phyloP scores from a whole-genome alignment of 1,140 invertebrate species.

The Lepidurus arcticus region DNA sequence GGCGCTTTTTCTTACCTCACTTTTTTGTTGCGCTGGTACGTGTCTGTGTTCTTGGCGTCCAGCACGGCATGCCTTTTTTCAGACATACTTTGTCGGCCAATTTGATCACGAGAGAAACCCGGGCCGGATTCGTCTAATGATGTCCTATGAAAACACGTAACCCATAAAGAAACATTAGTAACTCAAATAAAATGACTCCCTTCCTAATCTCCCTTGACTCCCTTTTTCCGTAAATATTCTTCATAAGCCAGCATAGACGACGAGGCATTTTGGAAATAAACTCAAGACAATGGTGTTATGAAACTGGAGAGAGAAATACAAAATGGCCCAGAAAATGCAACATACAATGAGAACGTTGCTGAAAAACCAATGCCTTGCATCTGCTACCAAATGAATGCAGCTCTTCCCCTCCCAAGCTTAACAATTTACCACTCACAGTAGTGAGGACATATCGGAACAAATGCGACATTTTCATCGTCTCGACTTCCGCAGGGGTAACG shows the following conservation, averaged over 20 bases:
- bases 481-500: not conserved
- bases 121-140: constrained; percentile 65
- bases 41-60: constrained; percentile 90
- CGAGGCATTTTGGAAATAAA: not conserved
- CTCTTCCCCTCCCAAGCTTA: not conserved
- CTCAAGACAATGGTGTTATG: not conserved
- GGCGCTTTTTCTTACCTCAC: constrained; percentile 51
- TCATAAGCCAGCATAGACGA: not conserved
- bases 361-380: not conserved
- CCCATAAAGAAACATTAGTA: constrained; percentile 19
- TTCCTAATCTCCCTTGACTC: not conserved
- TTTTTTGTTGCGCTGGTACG: constrained; percentile 89
- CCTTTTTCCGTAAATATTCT: not conserved
- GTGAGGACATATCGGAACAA: not conserved
- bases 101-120: constrained; percentile 77
- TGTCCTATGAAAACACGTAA: constrained; percentile 47
- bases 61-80: constrained; percentile 91
- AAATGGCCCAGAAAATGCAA: not conserved
- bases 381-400: not conserved
- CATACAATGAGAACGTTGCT: not conserved
- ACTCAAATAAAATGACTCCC: not conserved
- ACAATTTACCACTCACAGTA: not conserved
- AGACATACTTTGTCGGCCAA: constrained; percentile 93
- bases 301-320: not conserved
- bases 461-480: not conserved